A percentile compares a stretch with the other conserved stretches of the same genome.
These are phyloP conservation scores for Tethya wilhelma DNA, from an alignment of 37 sponge, comb jelly and placozoan species.

Conservation along the genomic window DNA sequence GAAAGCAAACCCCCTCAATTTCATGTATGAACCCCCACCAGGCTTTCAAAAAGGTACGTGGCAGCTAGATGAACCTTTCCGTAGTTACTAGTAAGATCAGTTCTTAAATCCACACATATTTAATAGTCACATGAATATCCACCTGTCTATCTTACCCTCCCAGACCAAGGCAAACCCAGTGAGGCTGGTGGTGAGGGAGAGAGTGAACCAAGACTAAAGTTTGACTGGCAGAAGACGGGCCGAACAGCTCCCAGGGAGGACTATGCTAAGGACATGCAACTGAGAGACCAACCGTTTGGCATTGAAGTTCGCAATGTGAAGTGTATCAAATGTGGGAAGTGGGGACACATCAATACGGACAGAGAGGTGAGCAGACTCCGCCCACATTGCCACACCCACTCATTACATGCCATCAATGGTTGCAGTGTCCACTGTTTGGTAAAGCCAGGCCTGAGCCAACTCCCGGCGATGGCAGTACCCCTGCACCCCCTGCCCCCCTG, in stretches of 20 bases:
- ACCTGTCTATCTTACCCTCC: neutral
- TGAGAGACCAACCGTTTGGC: conserved; percentile 70
- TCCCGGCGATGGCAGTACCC: neutral
- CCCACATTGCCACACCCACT: no score
- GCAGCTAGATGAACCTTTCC: neutral
- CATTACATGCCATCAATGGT: no score
- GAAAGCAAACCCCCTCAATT: conserved; percentile 76
- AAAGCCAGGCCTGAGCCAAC: conserved; percentile 45
- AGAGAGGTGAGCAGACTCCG: conserved; percentile 63
- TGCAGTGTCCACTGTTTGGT: conserved; percentile 78
- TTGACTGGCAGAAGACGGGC: conserved; percentile 92
- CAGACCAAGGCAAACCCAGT: neutral
- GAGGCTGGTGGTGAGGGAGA: neutral
- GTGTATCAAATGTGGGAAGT: conserved; percentile 93
- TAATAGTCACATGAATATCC: neutral
- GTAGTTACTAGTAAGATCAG: neutral
- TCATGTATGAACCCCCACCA: conserved; percentile 97
- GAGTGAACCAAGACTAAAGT: conserved; percentile 53
- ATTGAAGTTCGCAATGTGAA: conserved; percentile 87
- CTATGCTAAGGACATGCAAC: conserved; percentile 60
- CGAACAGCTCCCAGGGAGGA: conserved; percentile 66
- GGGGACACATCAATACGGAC: conserved; percentile 96
- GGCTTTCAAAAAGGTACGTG: conserved; percentile 69
- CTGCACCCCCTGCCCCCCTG: conserved; percentile 18
- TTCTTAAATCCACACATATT: neutral